Evolutionary conservation across 2,888 invertebrate species (phyloP).

Genomic region (Habroteleia sp.): DNA sequence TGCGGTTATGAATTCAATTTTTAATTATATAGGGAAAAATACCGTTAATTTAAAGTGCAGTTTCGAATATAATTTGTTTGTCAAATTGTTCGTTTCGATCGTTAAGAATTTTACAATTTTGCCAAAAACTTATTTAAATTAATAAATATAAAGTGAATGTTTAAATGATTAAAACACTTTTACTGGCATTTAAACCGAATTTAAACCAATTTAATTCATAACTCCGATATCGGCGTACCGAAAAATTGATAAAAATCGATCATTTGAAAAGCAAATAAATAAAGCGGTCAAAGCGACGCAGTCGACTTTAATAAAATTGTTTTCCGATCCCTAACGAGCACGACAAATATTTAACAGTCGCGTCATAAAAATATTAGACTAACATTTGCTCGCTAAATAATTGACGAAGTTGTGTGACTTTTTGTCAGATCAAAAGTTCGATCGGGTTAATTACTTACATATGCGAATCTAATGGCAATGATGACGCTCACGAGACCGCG

Average conservation of each 20-base stretch:
- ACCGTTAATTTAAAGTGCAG: too few relatives aligned
- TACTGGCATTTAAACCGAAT: too few relatives aligned
- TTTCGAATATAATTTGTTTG: too few relatives aligned
- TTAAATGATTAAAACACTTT: too few relatives aligned
- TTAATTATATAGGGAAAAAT: too few relatives aligned
- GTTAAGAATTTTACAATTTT: too few relatives aligned
- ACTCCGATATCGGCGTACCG: too few relatives aligned
- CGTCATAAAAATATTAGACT: slow-evolving; percentile 42
- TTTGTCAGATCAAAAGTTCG: slow-evolving; percentile 54
- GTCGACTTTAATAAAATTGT: slow-evolving; percentile 36
- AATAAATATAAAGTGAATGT: too few relatives aligned
- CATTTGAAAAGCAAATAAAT: slow-evolving; percentile 11
- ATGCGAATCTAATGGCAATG: slow-evolving; percentile 50
- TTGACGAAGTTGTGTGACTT: slow-evolving; percentile 38
- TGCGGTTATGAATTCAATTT: too few relatives aligned
- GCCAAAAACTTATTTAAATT: too few relatives aligned
- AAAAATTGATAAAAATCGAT: slow-evolving; percentile 6
- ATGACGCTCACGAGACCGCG: slow-evolving; percentile 23
- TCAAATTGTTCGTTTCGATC: too few relatives aligned
- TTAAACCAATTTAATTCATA: too few relatives aligned
- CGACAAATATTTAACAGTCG: slow-evolving; percentile 38
- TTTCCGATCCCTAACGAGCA: slow-evolving; percentile 21
- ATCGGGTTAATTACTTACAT: slow-evolving; percentile 56
- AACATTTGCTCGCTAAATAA: slow-evolving; percentile 43
- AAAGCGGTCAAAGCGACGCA: slow-evolving; percentile 12